A percentile compares a stretch with the other conserved stretches of the same genome.
These are phyloP conservation scores for Albula glossodonta DNA, from an alignment of 2,113 vertebrate genomes.

Conservation along the genomic window DNA sequence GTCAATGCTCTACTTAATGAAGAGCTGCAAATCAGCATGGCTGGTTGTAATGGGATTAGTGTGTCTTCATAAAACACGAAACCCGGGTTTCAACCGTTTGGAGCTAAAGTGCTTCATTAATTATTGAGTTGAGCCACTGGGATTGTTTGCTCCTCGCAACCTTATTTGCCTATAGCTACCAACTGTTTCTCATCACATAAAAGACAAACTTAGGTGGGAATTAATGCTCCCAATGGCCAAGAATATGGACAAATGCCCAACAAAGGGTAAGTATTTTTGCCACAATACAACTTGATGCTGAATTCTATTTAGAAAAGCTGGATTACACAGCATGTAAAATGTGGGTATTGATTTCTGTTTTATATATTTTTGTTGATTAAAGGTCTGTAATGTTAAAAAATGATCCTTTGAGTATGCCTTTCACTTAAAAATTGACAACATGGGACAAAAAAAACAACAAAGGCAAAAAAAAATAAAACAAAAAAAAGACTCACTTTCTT, in stretches of 20 bases:
- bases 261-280: too few species aligned
- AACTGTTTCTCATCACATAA: not conserved
- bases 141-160: not conserved
- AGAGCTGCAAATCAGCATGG: not conserved
- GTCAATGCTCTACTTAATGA: not conserved
- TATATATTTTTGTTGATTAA: not conserved
- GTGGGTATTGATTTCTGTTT: not conserved
- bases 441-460: not conserved
- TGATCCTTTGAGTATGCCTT: not conserved
- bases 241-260: not conserved
- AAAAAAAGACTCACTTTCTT: too few species aligned
- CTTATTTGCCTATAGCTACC: not conserved
- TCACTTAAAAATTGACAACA: not conserved
- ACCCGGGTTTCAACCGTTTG: not conserved
- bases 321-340: not conserved
- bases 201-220: not conserved
- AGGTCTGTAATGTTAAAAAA: not conserved
- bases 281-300: too few species aligned
- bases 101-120: slow-evolving; percentile 6
- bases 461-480: not conserved
- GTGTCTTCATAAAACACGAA: not conserved
- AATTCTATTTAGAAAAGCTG: not conserved
- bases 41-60: not conserved
- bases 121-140: not conserved
- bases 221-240: not conserved